phyloP scores from a whole-genome alignment of 2,113 vertebrate species.

The Porphyrio hochstetteri region DNA sequence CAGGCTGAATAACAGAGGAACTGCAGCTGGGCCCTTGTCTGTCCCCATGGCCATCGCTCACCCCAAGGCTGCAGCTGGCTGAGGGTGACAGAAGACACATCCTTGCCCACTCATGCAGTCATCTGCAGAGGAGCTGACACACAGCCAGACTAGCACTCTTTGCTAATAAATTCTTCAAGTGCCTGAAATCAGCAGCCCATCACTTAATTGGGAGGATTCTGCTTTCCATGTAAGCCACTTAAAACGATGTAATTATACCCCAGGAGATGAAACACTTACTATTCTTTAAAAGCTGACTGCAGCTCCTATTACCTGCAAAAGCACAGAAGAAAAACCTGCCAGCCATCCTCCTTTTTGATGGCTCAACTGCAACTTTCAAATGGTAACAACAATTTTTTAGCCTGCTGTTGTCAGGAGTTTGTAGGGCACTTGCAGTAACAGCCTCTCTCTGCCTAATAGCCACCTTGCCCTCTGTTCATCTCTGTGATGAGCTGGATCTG shows the following conservation, averaged over 20 bases:
- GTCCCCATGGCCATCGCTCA: not conserved
- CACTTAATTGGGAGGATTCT: not conserved
- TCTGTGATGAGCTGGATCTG: not conserved
- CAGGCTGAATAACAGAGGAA: too few species aligned
- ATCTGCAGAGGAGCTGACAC: not conserved
- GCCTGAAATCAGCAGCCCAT: not conserved
- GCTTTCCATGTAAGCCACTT: not conserved
- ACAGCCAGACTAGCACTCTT: not conserved
- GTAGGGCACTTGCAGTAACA: not conserved
- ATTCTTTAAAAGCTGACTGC: not conserved
- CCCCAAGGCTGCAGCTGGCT: not conserved
- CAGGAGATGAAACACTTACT: not conserved
- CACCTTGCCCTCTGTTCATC: not conserved
- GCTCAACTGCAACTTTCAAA: not conserved
- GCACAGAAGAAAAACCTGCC: not conserved
- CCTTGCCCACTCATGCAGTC: not conserved
- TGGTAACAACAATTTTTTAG: not conserved
- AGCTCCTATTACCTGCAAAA: not conserved
- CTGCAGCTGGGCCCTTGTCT: not conserved
- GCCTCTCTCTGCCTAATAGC: not conserved
- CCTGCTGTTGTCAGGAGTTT: not conserved
- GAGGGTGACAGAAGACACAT: fast-evolving
- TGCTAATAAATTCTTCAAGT: not conserved
- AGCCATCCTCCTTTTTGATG: not conserved
- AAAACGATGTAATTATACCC: not conserved